phyloP scores from a whole-genome alignment of 2,113 vertebrate genomes.

The Aepyceros melampus region DNA sequence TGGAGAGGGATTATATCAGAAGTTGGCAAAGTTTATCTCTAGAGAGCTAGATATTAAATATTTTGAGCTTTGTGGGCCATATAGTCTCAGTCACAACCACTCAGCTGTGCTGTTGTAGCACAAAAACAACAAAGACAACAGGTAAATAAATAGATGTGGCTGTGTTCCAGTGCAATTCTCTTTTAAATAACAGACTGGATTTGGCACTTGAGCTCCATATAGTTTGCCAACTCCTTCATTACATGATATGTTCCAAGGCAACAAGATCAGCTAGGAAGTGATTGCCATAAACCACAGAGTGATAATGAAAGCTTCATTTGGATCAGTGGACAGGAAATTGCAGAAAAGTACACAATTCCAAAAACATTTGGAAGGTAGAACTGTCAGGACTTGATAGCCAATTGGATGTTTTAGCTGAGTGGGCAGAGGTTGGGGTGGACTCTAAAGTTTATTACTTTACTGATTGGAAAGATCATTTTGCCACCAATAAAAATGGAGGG shows the following conservation, averaged over 20 bases:
- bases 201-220: background rate
- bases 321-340: background rate
- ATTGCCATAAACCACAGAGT: background rate
- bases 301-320: background rate
- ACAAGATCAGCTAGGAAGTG: background rate
- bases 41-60: background rate
- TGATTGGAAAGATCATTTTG: background rate
- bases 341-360: background rate
- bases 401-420: background rate
- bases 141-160: background rate
- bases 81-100: background rate
- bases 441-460: background rate
- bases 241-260: background rate
- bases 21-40: background rate
- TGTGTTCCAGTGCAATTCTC: background rate
- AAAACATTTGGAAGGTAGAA: background rate
- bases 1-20: background rate
- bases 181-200: background rate
- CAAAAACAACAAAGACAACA: background rate
- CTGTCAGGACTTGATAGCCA: background rate
- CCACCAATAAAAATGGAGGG: background rate
- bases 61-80: background rate
- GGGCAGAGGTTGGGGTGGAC: background rate
- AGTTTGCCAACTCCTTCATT: background rate
- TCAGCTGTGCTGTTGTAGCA: background rate